Evolutionary conservation across 2,888 invertebrate species (phyloP).

Genomic region (Pogonocherus hispidulus): DNA sequence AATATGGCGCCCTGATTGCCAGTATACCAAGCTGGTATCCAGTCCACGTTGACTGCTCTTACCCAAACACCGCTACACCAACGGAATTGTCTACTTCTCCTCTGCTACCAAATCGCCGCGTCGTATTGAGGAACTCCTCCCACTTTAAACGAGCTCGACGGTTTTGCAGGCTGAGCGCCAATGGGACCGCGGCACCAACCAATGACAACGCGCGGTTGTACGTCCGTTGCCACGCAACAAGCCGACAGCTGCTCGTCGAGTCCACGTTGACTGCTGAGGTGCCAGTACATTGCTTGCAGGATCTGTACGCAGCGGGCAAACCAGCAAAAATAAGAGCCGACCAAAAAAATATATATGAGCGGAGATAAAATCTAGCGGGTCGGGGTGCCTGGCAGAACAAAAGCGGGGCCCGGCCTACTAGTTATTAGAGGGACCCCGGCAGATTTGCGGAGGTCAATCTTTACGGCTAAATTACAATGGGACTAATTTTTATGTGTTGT

Average conservation of each 20-base stretch:
- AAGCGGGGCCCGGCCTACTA: slow-evolving; percentile 66
- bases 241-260: slow-evolving; percentile 59
- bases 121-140: slow-evolving; percentile 54
- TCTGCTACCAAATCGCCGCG: slow-evolving; percentile 33
- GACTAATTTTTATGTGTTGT: slow-evolving; percentile 61
- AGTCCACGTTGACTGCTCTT: slow-evolving; percentile 65
- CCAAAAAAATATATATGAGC: slow-evolving; percentile 67
- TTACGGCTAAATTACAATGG: slow-evolving; percentile 66
- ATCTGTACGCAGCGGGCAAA: slow-evolving; percentile 68
- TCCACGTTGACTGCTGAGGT: slow-evolving; percentile 69
- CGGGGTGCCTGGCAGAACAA: slow-evolving; percentile 67
- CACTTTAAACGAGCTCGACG: slow-evolving; percentile 63
- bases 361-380: slow-evolving; percentile 69
- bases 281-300: slow-evolving; percentile 68
- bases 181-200: slow-evolving; percentile 52
- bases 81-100: slow-evolving; percentile 32
- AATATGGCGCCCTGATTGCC: slow-evolving; percentile 72
- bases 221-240: slow-evolving; percentile 61
- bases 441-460: slow-evolving; percentile 66
- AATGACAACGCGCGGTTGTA: slow-evolving; percentile 58
- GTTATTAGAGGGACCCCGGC: slow-evolving; percentile 66
- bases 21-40: slow-evolving; percentile 68
- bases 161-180: slow-evolving; percentile 52
- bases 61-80: slow-evolving; percentile 51
- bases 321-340: slow-evolving; percentile 70